Percentiles rank a stretch among this genome's conserved stretches.
These are phyloP conservation scores for Chrysomela aeneicollis DNA, from an alignment of 2,888 invertebrate species.

Conservation along the genomic window DNA sequence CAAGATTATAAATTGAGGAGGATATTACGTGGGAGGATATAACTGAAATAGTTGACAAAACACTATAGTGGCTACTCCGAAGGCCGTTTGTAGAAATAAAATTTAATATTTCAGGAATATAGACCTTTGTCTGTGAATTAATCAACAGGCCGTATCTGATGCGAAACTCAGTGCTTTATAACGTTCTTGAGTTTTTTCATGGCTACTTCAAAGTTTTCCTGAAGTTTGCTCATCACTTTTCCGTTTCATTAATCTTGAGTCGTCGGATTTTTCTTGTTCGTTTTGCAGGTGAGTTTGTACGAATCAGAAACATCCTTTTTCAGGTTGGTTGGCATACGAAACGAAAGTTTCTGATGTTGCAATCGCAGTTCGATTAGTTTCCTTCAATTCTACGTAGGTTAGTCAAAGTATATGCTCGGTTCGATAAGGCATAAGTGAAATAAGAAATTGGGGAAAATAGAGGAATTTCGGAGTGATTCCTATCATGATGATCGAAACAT, in stretches of 20 bases:
- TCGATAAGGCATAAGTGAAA: too few species aligned
- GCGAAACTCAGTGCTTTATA: background rate
- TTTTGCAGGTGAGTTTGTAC: slow-evolving; percentile 15
- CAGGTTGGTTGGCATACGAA: background rate
- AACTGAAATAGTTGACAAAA: too few species aligned
- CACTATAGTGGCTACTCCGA: too few species aligned
- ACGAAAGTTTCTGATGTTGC: background rate
- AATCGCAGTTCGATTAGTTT: background rate
- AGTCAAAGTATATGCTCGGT: too few species aligned
- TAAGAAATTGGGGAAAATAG: too few species aligned
- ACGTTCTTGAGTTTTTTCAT: slow-evolving; percentile 28
- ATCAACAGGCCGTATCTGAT: background rate
- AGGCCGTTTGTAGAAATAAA: too few species aligned
- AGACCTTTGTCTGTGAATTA: background rate
- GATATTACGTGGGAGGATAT: too few species aligned
- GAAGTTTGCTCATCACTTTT: slow-evolving; percentile 45
- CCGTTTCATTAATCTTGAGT: slow-evolving; percentile 48
- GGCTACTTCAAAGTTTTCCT: slow-evolving; percentile 36
- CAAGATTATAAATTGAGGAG: too few species aligned
- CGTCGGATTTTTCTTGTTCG: slow-evolving; percentile 42
- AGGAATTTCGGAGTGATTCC: too few species aligned
- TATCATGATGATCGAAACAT: too few species aligned
- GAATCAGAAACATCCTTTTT: background rate
- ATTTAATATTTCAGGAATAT: too few species aligned
- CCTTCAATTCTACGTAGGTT: background rate